A percentile compares a stretch with the other conserved stretches of the same genome.
Evolutionary conservation across 2,888 invertebrate species (phyloP).

Genomic region (Brenthis daphne): DNA sequence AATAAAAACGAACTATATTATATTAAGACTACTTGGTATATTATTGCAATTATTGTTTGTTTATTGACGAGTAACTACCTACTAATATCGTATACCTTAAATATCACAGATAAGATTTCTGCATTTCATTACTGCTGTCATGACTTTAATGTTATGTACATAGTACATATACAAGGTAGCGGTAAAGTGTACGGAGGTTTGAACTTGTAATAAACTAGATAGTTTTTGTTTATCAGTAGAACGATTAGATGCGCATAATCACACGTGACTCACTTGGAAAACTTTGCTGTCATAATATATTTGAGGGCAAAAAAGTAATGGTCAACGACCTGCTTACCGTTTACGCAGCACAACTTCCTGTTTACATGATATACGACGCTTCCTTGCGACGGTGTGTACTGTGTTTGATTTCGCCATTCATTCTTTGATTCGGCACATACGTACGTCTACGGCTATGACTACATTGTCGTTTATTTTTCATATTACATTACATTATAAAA

Average conservation of each 20-base stretch:
- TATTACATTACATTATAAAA: neutral
- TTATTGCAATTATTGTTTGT: too few species aligned
- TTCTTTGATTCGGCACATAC: conserved; percentile 30
- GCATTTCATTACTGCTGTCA: too few species aligned
- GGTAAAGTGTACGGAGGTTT: conserved; percentile 5
- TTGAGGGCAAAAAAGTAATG: conserved; percentile 23
- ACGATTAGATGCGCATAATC: neutral
- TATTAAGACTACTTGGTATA: too few species aligned
- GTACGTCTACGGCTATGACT: conserved; percentile 16
- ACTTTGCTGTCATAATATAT: conserved; percentile 4
- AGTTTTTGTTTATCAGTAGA: conserved; percentile 9
- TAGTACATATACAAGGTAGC: neutral
- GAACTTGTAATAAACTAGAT: neutral
- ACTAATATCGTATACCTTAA: too few species aligned
- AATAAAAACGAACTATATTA: too few species aligned
- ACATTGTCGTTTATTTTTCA: conserved; percentile 12
- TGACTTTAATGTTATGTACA: too few species aligned
- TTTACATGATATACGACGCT: conserved; percentile 41
- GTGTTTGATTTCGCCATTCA: conserved; percentile 42
- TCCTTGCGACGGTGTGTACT: conserved; percentile 43
- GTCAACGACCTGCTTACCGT: conserved; percentile 36
- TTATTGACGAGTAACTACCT: too few species aligned
- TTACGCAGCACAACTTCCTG: conserved; percentile 38
- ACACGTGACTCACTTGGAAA: conserved; percentile 1
- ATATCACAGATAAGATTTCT: too few species aligned